Conservation (phyloP, 2,113 vertebrate species). For the Solenodon paradoxus region DNA sequence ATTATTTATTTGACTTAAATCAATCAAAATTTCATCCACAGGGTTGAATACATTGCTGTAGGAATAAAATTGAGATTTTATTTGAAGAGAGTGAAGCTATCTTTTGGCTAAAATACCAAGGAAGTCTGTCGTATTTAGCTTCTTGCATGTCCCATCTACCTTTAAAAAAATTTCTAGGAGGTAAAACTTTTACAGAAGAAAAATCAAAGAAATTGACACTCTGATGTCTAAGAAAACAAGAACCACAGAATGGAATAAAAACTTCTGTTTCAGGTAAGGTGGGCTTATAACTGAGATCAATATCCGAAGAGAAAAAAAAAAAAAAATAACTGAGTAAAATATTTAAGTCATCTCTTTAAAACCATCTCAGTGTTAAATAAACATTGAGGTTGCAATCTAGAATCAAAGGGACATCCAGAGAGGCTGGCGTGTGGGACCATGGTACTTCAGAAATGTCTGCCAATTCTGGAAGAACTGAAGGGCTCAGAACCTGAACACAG, state of each 20-base stretch:
- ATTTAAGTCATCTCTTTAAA: background rate
- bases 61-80: background rate
- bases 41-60: background rate
- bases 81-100: background rate
- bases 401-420: slow-evolving; percentile 3
- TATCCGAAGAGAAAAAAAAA: background rate
- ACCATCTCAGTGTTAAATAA: background rate
- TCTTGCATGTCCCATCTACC: background rate
- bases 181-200: background rate
- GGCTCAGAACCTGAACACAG: background rate
- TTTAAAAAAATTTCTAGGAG: background rate
- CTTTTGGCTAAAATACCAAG: background rate
- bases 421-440: background rate
- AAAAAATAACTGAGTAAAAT: background rate
- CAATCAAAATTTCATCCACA: background rate
- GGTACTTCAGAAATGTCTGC: background rate
- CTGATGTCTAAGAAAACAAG: background rate
- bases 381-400: background rate
- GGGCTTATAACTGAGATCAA: background rate
- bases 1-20: background rate
- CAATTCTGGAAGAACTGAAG: background rate
- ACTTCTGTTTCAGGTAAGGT: background rate
- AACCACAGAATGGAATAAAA: background rate
- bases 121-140: background rate
- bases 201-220: background rate